These are phyloP conservation scores for Eidolon helvum DNA, from an alignment of 2,113 vertebrate species.

Conservation along the genomic window DNA sequence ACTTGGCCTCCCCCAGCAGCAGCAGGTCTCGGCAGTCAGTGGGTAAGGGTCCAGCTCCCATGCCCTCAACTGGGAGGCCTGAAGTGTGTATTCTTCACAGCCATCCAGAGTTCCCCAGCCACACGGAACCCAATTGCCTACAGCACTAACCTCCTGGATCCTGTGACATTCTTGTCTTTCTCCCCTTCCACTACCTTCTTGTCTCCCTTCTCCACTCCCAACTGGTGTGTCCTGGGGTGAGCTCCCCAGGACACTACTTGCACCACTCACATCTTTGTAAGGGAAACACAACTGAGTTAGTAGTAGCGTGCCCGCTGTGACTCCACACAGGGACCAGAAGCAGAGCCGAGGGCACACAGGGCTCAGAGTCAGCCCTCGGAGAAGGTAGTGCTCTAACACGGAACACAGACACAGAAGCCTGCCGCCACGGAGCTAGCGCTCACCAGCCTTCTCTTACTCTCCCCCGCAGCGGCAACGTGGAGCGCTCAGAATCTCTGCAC, in stretches of 20 bases:
- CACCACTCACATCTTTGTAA: not conserved
- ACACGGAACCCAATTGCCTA: not conserved
- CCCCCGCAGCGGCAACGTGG: slow-evolving; percentile 89
- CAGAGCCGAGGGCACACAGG: accelerated
- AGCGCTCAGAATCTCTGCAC: slow-evolving; percentile 86
- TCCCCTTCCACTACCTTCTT: not conserved
- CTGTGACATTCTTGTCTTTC: not conserved
- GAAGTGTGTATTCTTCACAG: accelerated
- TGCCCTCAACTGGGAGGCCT: not conserved
- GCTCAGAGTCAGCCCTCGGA: no score
- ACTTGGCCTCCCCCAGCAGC: no score
- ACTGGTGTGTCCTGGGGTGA: not conserved
- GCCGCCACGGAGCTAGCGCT: accelerated
- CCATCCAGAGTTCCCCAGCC: not conserved
- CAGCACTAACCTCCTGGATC: not conserved
- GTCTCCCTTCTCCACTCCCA: not conserved
- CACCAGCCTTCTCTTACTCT: slow-evolving; percentile 12
- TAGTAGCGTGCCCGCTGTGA: accelerated
- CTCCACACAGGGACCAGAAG: not conserved
- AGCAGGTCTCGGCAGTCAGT: not conserved
- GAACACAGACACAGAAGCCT: not conserved
- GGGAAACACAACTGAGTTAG: not conserved
- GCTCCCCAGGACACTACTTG: not conserved
- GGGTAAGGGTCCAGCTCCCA: not conserved
- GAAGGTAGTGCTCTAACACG: accelerated